Percentiles rank a stretch among this genome's conserved stretches.
Evolutionary conservation across 2,113 vertebrate species (phyloP).

Genomic region (Sitta europaea): DNA sequence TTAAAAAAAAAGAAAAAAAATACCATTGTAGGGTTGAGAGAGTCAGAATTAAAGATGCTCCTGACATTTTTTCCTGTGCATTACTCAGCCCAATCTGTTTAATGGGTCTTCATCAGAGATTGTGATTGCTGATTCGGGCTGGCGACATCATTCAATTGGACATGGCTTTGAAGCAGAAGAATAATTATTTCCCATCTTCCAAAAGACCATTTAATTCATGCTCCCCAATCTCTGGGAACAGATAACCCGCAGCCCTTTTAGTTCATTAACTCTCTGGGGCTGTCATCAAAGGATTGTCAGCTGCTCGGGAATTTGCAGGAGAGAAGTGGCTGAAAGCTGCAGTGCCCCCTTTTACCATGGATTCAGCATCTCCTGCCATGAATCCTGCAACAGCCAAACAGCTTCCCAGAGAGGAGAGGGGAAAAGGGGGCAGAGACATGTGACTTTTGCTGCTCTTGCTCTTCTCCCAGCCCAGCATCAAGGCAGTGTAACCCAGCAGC

Average conservation of each 20-base stretch:
- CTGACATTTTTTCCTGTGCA: constrained; percentile 57
- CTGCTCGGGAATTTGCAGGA: not conserved
- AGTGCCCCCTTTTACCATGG: not conserved
- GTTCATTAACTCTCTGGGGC: constrained; percentile 58
- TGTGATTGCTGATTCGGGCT: constrained; percentile 64
- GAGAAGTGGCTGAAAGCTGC: not conserved
- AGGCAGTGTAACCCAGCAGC: not conserved
- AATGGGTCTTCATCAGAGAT: constrained; percentile 68
- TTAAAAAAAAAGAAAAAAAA: not conserved
- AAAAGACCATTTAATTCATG: constrained; percentile 65
- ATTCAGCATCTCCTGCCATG: not conserved
- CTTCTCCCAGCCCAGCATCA: not conserved
- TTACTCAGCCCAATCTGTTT: constrained; percentile 69
- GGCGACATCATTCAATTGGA: constrained; percentile 69
- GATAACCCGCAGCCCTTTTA: constrained; percentile 57
- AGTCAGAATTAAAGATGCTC: constrained; percentile 48
- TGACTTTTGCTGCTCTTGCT: not conserved
- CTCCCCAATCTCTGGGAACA: constrained; percentile 59
- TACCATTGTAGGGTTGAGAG: not conserved
- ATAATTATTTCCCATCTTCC: constrained; percentile 70
- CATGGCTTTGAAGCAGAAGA: constrained; percentile 69
- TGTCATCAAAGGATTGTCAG: constrained; percentile 55
- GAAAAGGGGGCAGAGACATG: not conserved
- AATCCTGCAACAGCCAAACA: not conserved
- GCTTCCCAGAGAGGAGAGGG: not conserved